phyloP scores from a whole-genome alignment of 2,888 invertebrate genomes.

The Eupithecia dodoneata region DNA sequence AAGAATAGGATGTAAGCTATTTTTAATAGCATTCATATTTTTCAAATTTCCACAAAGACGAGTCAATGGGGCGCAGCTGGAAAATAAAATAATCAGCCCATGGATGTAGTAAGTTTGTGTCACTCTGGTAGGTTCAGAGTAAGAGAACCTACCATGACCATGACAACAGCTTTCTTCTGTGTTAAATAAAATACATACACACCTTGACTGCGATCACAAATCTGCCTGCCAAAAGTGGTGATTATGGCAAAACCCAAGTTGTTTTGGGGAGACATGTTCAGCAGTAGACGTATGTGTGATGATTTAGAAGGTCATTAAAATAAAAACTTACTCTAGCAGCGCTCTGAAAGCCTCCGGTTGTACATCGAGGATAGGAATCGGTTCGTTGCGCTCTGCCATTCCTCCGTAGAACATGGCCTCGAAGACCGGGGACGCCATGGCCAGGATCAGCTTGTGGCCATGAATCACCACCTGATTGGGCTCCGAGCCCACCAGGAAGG shows the following conservation, averaged over 20 bases:
- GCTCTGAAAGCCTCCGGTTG: slow-evolving; percentile 94
- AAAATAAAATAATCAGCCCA: too few species aligned
- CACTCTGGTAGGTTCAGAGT: too few species aligned
- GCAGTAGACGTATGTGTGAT: not conserved
- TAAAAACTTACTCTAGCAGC: slow-evolving; percentile 86
- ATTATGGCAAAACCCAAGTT: not conserved
- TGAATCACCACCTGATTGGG: slow-evolving; percentile 89
- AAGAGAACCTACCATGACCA: not conserved
- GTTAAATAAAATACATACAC: not conserved
- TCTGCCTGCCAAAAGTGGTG: not conserved
- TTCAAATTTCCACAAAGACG: too few species aligned
- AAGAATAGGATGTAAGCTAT: too few species aligned
- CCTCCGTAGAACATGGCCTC: slow-evolving; percentile 95
- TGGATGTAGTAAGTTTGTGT: too few species aligned
- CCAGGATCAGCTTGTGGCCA: slow-evolving; percentile 91
- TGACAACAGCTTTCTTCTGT: not conserved
- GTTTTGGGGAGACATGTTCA: not conserved
- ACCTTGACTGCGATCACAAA: not conserved
- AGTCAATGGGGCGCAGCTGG: too few species aligned
- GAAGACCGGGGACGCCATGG: slow-evolving; percentile 95
- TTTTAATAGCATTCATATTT: too few species aligned
- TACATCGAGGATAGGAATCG: slow-evolving; percentile 92
- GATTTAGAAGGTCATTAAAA: not conserved
- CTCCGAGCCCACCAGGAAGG: slow-evolving; percentile 91
- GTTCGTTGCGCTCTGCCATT: slow-evolving; percentile 90